These are phyloP conservation scores for Cantharis rufa DNA, from an alignment of 2,888 invertebrate species.

Conservation along the genomic window DNA sequence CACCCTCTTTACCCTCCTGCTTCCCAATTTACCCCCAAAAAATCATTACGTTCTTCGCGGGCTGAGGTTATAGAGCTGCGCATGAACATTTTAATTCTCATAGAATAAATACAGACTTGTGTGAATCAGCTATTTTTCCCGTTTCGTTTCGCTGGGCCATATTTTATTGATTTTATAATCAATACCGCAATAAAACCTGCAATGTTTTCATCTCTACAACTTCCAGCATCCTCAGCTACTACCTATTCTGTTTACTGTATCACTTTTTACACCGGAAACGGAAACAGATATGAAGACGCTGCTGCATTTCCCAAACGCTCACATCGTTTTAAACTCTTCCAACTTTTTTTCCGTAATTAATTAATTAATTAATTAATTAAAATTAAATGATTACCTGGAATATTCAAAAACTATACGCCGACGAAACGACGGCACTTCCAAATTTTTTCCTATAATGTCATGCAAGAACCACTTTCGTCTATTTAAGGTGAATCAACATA, in stretches of 20 bases:
- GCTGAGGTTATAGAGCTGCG: constrained; percentile 52
- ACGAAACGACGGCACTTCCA: too few species aligned
- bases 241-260: constrained; percentile 31
- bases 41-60: constrained; percentile 81
- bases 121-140: constrained; percentile 57
- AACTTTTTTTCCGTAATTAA: neutral
- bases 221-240: constrained; percentile 51
- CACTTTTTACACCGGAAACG: constrained; percentile 27
- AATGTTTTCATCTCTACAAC: constrained; percentile 58
- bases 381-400: neutral
- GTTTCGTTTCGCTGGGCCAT: constrained; percentile 55
- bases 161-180: constrained; percentile 61
- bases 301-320: neutral
- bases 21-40: constrained; percentile 77
- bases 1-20: constrained; percentile 45
- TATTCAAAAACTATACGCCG: neutral
- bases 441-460: neutral
- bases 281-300: constrained; percentile 22
- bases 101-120: constrained; percentile 53
- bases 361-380: neutral
- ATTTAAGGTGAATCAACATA: neutral
- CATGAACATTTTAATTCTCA: constrained; percentile 58
- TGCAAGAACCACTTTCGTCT: neutral
- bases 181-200: constrained; percentile 61
- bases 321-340: neutral